Evolutionary conservation across 2,113 vertebrate species (phyloP).

Genomic region (Cathartes aura): DNA sequence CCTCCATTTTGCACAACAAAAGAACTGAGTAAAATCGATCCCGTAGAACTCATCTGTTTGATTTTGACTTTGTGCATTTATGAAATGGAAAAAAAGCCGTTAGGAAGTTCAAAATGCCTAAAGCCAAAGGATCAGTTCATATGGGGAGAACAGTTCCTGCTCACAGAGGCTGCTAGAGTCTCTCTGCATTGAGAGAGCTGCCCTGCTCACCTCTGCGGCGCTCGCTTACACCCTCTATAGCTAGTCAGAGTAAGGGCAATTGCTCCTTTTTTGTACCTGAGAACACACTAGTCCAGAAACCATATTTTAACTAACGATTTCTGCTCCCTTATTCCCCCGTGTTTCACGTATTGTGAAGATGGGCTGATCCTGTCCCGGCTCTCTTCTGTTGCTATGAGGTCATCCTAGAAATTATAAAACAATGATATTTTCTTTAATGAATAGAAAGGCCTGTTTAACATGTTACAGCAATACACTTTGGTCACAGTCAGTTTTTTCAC

Average conservation of each 20-base stretch:
- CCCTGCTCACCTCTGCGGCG: not conserved
- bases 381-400: not conserved
- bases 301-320: rapidly evolving
- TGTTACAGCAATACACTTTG: not conserved
- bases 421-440: not conserved
- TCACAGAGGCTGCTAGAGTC: not conserved
- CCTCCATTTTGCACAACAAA: not conserved
- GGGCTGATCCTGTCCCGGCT: not conserved
- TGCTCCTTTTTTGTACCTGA: not conserved
- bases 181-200: not conserved
- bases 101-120: not conserved
- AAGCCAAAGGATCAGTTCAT: not conserved
- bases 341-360: not conserved
- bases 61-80: not conserved
- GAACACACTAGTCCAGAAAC: not conserved
- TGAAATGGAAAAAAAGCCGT: not conserved
- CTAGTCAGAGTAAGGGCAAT: not conserved
- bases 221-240: not conserved
- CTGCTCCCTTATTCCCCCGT: not conserved
- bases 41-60: not conserved
- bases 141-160: not conserved
- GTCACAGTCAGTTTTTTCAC: slow-evolving; percentile 2
- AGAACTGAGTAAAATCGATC: not conserved
- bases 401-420: not conserved
- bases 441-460: not conserved